Base-by-base conservation (phyloP, 2,113 vertebrate species). In the Polypterus senegalus region DNA sequence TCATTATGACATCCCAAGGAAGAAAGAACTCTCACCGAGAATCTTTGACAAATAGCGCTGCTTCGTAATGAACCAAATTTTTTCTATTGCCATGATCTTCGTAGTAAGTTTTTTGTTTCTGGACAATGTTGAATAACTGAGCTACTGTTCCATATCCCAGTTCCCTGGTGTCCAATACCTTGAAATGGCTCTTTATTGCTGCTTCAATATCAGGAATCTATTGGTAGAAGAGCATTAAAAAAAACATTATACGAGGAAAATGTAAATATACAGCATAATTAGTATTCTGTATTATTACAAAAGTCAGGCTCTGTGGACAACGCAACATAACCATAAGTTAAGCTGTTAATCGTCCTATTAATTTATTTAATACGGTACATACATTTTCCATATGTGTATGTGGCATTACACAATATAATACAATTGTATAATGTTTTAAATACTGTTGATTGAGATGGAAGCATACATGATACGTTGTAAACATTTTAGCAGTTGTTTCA, bases 141-240 rank as follows among this genome's bases (percentile, higher is more conserved):
- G 70, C 61, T 45, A 88, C 74, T 2, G 74, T 57, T 4, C 86
- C 84, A 1, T 73, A 71, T n/a, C 86, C 84, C 45, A 88, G 74
- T 49, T 88, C 81, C 2, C 77, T 74, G 58, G 74, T 83, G 76
- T 86, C 79, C 59, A 63, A 68, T 43, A 88, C 66, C 47, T 52
- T 63, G 59, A 83, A 88, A 62, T 88, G 85, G 51, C 64, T 73
- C 68, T 81, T 73, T 58, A 88, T 66, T 1, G 81, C 83, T 5
- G 72, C 67, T 63, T 88, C 84, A 0, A 86, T 74, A 57, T 71
- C 71, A 46, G 61, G 64, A 43, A 86, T 63, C 86, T 88, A 55
- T 8, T 54, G n/a, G 27, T 1, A 27, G 27, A 27, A 27, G 9
- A 11, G 58, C 6, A 61, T 10, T 3, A 54, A 47, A 11, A 11